Evolutionary conservation across 1,140 invertebrate genomes (phyloP), one percentile per base, ranked within the genome.

Genomic region (Eriocheir sinensis): DNA sequence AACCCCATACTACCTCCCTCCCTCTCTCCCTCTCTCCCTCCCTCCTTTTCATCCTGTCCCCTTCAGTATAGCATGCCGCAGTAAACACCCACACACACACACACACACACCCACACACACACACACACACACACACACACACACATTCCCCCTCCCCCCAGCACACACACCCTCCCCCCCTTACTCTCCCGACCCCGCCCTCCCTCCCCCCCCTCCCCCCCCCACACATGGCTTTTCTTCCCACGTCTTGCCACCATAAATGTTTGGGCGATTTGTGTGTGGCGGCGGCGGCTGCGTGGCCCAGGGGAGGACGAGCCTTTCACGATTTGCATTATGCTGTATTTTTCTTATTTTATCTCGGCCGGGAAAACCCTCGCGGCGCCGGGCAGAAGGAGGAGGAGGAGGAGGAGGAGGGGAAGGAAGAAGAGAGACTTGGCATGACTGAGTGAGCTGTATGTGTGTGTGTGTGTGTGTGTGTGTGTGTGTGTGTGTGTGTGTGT

Each of bases 111-210:
- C n/a, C 17, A 4, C 79, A 80, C 79, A 80, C 79, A 80, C 79
- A 80, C 79, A 80, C 79, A 80, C 79, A 80, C 79, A 80, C 79
- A 80, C 79, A 80, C 79, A 80, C 79, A 80, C 79, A 80, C 79
- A 80, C 79, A 80, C 79, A 80, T 32, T n/a, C 79, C n/a, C 79
- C n/a, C 79, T n/a, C 79, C 0, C 0, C n/a, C 79, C 0, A 0
- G 34, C 79, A 3, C 34, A 32, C 60, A 72, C 60, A n/a, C 15
- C n/a, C n/a, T n/a, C n/a, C n/a, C 60, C n/a, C n/a, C 60, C 15
- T 15, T 72, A 72, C 0, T 72, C 60, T 72, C n/a, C 60, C 60
- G 0, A 21, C 1, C 60, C 60, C n/a, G n/a, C n/a, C n/a, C n/a
- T 72, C 8, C 12, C 1, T n/a, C 27, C 60, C 21, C n/a, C 27